Percentiles rank a stretch among this genome's conserved stretches.
These are phyloP conservation scores for Phalacrocorax pelagicus DNA, from an alignment of 2,113 vertebrate genomes.

Conservation along the genomic window DNA sequence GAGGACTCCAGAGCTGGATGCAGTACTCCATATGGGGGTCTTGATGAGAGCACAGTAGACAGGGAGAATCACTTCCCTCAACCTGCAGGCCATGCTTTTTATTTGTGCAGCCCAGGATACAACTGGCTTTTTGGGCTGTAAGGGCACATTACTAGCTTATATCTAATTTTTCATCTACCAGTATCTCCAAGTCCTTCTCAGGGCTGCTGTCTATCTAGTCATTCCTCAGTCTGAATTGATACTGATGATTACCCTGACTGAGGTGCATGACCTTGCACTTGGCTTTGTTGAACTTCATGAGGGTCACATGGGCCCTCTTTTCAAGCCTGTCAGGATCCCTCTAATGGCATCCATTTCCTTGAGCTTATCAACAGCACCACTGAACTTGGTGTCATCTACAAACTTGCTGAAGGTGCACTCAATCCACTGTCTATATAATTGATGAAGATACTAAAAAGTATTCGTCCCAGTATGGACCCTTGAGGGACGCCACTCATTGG, in stretches of 20 bases:
- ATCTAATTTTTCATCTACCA: not conserved
- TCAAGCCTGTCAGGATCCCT: not conserved
- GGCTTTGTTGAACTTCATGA: not conserved
- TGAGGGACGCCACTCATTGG: not conserved
- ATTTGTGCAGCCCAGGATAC: not conserved
- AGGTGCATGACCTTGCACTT: not conserved
- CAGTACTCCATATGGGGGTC: too few relatives aligned
- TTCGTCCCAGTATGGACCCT: not conserved
- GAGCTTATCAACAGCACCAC: not conserved
- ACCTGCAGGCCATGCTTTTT: not conserved
- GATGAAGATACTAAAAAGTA: not conserved
- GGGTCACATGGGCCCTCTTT: not conserved
- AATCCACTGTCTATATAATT: not conserved
- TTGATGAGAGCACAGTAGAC: too few relatives aligned
- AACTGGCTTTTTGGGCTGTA: not conserved
- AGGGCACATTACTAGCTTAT: accelerated
- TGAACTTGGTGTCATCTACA: not conserved
- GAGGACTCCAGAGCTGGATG: too few relatives aligned
- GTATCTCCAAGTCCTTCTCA: not conserved
- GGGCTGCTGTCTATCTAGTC: not conserved
- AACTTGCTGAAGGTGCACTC: not conserved
- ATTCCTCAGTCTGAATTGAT: not conserved
- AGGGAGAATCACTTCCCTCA: too few relatives aligned
- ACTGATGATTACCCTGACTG: not conserved
- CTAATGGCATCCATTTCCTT: not conserved